phyloP scores from a whole-genome alignment of 2,888 invertebrate genomes.

The Cacoxenus indagator region DNA sequence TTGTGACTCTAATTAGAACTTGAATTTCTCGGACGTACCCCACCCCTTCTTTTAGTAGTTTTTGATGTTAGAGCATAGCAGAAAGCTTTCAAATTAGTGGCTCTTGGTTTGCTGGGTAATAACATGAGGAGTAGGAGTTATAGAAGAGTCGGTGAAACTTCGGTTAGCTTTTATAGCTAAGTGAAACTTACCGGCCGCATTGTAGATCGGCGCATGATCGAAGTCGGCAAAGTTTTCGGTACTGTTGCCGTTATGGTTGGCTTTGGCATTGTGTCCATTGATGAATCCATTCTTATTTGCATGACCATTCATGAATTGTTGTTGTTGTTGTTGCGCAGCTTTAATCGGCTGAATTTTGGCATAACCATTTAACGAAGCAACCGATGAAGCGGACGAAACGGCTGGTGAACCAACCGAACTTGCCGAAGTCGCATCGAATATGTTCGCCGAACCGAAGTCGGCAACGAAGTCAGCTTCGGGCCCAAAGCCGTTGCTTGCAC shows the following conservation, averaged over 20 bases:
- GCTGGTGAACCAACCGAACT: conserved; percentile 58
- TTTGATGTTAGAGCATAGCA: too few relatives aligned
- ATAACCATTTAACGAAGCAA: conserved; percentile 65
- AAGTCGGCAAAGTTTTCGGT: conserved; percentile 78
- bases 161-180: too few relatives aligned
- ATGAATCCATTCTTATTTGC: conserved; percentile 18
- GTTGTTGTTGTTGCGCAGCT: conserved; percentile 47
- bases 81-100: too few relatives aligned
- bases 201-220: conserved; percentile 80
- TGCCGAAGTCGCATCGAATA: conserved; percentile 76
- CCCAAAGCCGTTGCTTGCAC: conserved; percentile 68
- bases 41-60: too few relatives aligned
- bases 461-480: conserved; percentile 76
- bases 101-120: too few relatives aligned
- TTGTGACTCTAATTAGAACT: too few relatives aligned
- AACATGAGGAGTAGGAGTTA: too few relatives aligned
- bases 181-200: conserved; percentile 72
- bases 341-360: conserved; percentile 66
- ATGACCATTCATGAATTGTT: conserved; percentile 45
- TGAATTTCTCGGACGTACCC: too few relatives aligned
- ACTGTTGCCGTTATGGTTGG: conserved; percentile 33
- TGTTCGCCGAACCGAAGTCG: conserved; percentile 80
- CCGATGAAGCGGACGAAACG: conserved; percentile 54
- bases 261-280: conserved; percentile 21
- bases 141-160: too few relatives aligned